Conservation (phyloP, 1,140 invertebrate species). For the Vanessa atalanta region DNA sequence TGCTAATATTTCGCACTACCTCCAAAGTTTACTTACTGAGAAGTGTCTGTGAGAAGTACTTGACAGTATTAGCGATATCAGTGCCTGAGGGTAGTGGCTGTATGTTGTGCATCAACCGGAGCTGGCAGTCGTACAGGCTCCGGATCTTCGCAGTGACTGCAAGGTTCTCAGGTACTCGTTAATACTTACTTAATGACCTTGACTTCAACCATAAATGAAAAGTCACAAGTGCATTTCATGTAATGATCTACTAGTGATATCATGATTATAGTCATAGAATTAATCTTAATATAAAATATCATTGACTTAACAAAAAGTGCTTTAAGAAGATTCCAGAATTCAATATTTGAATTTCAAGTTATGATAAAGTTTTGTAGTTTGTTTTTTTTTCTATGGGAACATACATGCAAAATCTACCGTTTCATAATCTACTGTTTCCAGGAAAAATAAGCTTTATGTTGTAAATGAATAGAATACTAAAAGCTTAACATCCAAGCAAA, state of each 20-base stretch:
- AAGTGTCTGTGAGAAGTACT: conserved; percentile 98
- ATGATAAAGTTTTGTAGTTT: too few species aligned
- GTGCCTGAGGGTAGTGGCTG: conserved; percentile 95
- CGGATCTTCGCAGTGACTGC: conserved; percentile 98
- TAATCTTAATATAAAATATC: too few species aligned
- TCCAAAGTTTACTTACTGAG: conserved; percentile 87
- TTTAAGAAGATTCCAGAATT: too few species aligned
- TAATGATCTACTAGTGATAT: too few species aligned
- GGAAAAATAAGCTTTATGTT: not conserved
- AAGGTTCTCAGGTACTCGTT: conserved; percentile 50
- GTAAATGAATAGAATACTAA: not conserved
- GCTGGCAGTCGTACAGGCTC: conserved; percentile 97
- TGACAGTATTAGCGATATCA: conserved; percentile 98
- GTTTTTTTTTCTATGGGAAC: not conserved
- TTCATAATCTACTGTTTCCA: not conserved
- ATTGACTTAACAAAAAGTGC: too few species aligned
- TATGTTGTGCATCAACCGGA: conserved; percentile 93
- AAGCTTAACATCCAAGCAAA: not conserved
- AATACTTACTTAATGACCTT: not conserved
- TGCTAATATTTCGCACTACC: not conserved
- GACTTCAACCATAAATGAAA: not conserved
- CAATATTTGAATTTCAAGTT: too few species aligned
- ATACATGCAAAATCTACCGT: not conserved
- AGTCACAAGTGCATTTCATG: not conserved
- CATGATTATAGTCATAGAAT: too few species aligned